Evolutionary conservation across 2,888 invertebrate species (phyloP).

Genomic region (Lepidonotus clava): DNA sequence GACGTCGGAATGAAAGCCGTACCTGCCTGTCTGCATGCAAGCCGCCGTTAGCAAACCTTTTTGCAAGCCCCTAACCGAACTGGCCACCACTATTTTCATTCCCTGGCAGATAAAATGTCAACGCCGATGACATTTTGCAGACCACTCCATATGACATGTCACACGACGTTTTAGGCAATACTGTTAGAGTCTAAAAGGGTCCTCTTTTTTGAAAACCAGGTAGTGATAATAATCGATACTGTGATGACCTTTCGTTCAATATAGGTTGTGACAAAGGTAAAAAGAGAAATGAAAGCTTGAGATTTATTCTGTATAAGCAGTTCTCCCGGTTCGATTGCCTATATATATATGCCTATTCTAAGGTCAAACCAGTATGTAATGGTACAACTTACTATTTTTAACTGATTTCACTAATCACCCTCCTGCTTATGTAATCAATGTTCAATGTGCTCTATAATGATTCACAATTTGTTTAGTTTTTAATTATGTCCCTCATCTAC

Average conservation of each 20-base stretch:
- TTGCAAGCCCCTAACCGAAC: not conserved
- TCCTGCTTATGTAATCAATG: too few species aligned
- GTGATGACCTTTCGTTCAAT: not conserved
- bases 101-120: conserved; percentile 29
- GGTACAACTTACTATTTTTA: too few species aligned
- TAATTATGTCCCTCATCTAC: too few species aligned
- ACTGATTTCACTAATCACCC: too few species aligned
- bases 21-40: not conserved
- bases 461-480: too few species aligned
- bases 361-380: too few species aligned
- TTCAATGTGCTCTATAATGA: too few species aligned
- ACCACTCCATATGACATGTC: conserved; percentile 11
- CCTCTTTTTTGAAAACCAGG: not conserved
- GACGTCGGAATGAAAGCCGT: not conserved
- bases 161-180: not conserved
- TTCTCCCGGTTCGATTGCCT: too few species aligned
- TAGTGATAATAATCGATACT: not conserved
- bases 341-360: too few species aligned
- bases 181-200: not conserved
- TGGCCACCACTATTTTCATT: not conserved
- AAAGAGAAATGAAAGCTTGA: too few species aligned
- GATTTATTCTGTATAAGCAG: too few species aligned
- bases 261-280: not conserved
- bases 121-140: not conserved
- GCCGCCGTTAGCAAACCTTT: not conserved